Conservation (phyloP, 2,888 invertebrate genomes). For the Sepioteuthis lessoniana region DNA sequence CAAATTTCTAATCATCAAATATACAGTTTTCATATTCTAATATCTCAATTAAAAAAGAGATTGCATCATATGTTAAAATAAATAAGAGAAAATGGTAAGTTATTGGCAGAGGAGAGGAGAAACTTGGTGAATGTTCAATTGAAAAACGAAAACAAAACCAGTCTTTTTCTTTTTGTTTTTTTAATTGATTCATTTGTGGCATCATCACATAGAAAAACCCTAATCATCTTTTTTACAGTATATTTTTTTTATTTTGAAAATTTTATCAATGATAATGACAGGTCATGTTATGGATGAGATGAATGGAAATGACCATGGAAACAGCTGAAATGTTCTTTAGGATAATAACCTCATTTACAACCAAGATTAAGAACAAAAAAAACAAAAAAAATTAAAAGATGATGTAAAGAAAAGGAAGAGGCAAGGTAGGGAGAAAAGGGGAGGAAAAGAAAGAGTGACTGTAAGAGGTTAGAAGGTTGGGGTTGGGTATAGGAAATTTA, state of each 20-base stretch:
- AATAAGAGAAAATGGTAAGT: background rate
- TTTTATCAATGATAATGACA: background rate
- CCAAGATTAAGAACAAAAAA: background rate
- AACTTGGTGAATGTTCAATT: too few relatives aligned
- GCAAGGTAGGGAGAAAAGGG: background rate
- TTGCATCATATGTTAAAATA: background rate
- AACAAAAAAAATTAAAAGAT: background rate
- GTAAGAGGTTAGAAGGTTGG: background rate
- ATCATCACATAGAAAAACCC: conserved; percentile 25
- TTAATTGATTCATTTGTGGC: background rate
- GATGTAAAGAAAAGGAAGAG: background rate
- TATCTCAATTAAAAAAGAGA: background rate
- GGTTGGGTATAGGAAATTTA: background rate
- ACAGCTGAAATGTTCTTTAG: background rate
- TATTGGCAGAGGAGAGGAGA: background rate
- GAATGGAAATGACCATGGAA: conserved; percentile 25
- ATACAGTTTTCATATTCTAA: background rate
- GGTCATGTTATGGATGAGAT: conserved; percentile 33
- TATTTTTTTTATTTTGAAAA: background rate
- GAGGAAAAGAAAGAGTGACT: background rate
- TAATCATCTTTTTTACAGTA: background rate
- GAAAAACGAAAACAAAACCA: too few relatives aligned
- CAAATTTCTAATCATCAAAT: background rate
- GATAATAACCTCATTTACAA: conserved; percentile 12
- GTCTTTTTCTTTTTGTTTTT: background rate